Base-by-base conservation (phyloP, 2,113 vertebrate species). In the Orycteropus afer region DNA sequence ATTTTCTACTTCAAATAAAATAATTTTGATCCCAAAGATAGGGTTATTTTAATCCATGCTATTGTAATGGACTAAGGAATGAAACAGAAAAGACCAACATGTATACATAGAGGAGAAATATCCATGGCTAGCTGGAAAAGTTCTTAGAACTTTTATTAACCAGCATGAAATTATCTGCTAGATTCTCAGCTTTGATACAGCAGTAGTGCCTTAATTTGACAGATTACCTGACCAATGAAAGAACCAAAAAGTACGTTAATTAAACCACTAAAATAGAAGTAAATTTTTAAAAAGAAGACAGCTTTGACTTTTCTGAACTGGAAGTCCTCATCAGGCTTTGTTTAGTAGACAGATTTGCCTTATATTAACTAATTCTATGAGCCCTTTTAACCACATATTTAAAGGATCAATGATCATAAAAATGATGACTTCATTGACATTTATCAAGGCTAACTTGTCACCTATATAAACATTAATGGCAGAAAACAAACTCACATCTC, bases 211-310 rank as follows among this genome's bases (percentile, higher is more conserved):
- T 82, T 93, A 51, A 69, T 12, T 79, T 40, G 14, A 63, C 37
- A 89, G 78, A 91, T 89, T 79, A 88, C 37, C 32, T 94, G 27
- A 76, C 17, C 76, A 88, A 71, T 74, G 45, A 74, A 82, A 96
- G 34, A 88, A 40, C 32, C 8, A 74, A 93, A 10, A 1, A 85
- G 4, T 76, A 83, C 61, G 14, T 34, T 93, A 65, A 84, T 73
- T 5, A n/a, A 92, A 92, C 17, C 18, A 86, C 25, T 81, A 55
- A 83, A 81, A 27, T 13, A 65, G 15, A 89, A 79, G 10, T 32
- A 42, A 86, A 55, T 90, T 76, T 89, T 86, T 86, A 59, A 93
- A 71, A 86, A 73, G 27, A 90, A 90, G 11, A 61, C 86, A 76
- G 23, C 27, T 45, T 71, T 86, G n/a, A 65, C 76, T 91, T 40